Evolutionary conservation across 1,140 invertebrate species (phyloP).

Genomic region (Ganaspis sp.): DNA sequence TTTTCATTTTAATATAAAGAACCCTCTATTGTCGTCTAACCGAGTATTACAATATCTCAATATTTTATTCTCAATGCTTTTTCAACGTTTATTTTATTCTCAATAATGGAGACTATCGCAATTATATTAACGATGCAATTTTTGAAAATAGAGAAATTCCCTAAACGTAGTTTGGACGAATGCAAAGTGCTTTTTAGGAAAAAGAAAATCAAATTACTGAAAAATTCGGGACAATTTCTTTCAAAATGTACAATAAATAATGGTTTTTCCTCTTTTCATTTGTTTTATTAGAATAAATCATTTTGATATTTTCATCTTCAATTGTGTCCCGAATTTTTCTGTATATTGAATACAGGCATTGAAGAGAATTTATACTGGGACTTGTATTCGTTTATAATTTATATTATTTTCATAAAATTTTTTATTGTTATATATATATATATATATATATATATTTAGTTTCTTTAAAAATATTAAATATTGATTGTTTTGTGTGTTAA

Average conservation of each 20-base stretch:
- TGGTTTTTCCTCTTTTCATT: background rate
- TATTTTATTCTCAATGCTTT: background rate
- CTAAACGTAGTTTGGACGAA: slow-evolving; percentile 16
- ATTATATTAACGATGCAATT: background rate
- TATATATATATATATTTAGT: background rate
- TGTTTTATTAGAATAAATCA: slow-evolving; percentile 1
- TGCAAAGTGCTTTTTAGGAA: background rate
- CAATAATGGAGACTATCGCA: too few relatives aligned
- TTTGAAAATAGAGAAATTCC: slow-evolving; percentile 2
- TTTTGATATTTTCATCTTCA: slow-evolving; percentile 15
- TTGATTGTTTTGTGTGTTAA: too few relatives aligned
- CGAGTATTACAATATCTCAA: background rate
- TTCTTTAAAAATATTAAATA: background rate
- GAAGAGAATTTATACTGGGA: too few relatives aligned
- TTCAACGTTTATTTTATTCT: too few relatives aligned
- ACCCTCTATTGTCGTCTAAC: slow-evolving; percentile 3
- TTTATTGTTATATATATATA: background rate
- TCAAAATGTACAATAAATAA: slow-evolving; percentile 32
- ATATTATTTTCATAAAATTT: too few relatives aligned
- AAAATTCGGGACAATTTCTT: background rate
- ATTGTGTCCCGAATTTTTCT: slow-evolving; percentile 1
- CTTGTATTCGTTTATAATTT: too few relatives aligned
- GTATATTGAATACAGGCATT: too few relatives aligned
- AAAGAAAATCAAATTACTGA: background rate
- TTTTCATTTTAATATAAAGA: background rate